phyloP scores from a whole-genome alignment of 2,888 invertebrate genomes.

The Morinoia aosen region DNA sequence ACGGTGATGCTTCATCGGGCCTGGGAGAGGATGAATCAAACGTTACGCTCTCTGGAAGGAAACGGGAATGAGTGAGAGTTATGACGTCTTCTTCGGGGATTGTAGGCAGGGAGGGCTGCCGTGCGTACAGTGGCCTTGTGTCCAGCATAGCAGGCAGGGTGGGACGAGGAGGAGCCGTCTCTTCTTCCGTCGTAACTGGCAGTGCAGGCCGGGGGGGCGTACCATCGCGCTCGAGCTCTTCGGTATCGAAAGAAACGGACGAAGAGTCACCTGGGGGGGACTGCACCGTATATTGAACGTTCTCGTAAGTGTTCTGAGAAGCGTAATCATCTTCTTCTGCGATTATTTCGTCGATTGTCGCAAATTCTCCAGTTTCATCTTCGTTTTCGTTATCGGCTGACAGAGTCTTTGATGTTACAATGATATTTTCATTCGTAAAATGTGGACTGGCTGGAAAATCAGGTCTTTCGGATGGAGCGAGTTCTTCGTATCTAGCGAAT shows the following conservation, averaged over 20 bases:
- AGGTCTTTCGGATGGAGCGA: background rate
- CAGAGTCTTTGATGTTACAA: background rate
- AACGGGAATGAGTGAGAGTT: background rate
- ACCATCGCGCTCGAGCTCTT: background rate
- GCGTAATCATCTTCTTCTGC: background rate
- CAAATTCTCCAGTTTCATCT: background rate
- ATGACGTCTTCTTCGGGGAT: slow-evolving; percentile 37
- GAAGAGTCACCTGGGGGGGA: background rate
- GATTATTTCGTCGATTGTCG: background rate
- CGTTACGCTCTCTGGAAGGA: slow-evolving; percentile 47
- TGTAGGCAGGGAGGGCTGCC: background rate
- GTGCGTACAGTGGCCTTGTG: background rate
- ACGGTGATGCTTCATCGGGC: slow-evolving; percentile 36
- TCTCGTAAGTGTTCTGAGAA: background rate
- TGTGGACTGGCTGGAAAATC: background rate
- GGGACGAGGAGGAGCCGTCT: slow-evolving; percentile 25
- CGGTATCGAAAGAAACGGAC: background rate
- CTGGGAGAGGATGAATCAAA: slow-evolving; percentile 46
- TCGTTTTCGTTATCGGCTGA: background rate
- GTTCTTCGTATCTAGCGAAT: slow-evolving; percentile 33
- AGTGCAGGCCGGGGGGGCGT: slow-evolving; percentile 10
- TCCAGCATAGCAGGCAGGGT: slow-evolving; percentile 8
- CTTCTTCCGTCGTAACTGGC: background rate
- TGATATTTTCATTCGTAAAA: background rate
- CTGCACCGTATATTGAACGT: background rate